phyloP scores from a whole-genome alignment of 2,797 vertebrate genomes.

The Pelochelys cantorii region DNA sequence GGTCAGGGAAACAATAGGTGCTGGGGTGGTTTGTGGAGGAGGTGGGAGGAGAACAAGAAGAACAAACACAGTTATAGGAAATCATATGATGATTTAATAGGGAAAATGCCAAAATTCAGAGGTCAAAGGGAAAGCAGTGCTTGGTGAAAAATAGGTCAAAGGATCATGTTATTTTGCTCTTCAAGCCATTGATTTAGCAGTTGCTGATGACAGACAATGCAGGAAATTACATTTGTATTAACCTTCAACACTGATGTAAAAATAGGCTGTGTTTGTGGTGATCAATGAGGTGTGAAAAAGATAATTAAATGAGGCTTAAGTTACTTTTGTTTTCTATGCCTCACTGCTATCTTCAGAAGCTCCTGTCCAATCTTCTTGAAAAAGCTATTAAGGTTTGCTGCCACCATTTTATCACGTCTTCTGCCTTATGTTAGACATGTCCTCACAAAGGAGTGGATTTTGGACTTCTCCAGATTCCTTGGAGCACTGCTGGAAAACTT shows the following conservation, averaged over 20 bases:
- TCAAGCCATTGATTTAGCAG: constrained; percentile 64
- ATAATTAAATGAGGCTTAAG: constrained; percentile 79
- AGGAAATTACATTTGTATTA: constrained; percentile 77
- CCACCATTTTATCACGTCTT: constrained; percentile 53
- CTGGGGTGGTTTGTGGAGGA: neutral
- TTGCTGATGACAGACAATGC: constrained; percentile 70
- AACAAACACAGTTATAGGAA: constrained; percentile 12
- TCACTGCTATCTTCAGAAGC: constrained; percentile 59
- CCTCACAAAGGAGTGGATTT: fast-evolving
- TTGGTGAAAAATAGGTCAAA: constrained; percentile 61
- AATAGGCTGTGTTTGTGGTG: constrained; percentile 78
- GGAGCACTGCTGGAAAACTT: neutral
- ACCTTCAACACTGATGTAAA: constrained; percentile 76
- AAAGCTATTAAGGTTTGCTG: constrained; percentile 65
- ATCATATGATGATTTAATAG: constrained; percentile 35
- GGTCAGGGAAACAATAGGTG: constrained; percentile 33
- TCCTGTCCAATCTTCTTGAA: constrained; percentile 72
- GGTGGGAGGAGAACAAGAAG: neutral
- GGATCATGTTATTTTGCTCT: constrained; percentile 62
- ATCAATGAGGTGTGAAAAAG: constrained; percentile 84
- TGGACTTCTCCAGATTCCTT: neutral
- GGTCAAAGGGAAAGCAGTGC: constrained; percentile 48
- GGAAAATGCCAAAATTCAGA: constrained; percentile 45
- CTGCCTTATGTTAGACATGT: neutral
- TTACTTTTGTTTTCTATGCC: constrained; percentile 79